Evolutionary conservation across 2,797 vertebrate species (phyloP), one percentile per base, ranked within the genome.

Genomic region (Falco rusticolus): DNA sequence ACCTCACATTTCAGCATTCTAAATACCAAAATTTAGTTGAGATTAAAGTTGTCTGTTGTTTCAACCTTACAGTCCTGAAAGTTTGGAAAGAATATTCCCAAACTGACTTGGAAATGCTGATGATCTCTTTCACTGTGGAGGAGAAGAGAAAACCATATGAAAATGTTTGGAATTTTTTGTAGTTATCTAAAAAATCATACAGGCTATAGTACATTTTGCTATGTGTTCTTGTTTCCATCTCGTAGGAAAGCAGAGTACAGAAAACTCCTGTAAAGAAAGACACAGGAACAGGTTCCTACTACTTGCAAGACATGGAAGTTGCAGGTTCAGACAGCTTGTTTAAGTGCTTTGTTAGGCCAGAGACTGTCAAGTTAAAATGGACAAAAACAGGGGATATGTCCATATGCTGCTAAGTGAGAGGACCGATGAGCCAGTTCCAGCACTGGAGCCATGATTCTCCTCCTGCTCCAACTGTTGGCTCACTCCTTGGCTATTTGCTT

Each of bases 381-480:
- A 79, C 34, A 56, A 84, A 90, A 92, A 4, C 66, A 94, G 72
- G 93, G 78, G 33, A 13, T 82, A 85, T 60, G 53, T 79, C 78
- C 41, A 20, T 92, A 89, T 96, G 91, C 78, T 87, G 60, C 71
- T 96, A 85, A 92, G 77, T 43, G 65, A 81, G 53, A 87, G 76
- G 53, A 81, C 29, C 0, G 0, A 78, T 31, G 78, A 85, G 64
- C 64, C 78, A 89, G 68, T 92, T 93, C 41, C 75, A 80, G 45
- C 4, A 2, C 33, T 65, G 61, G 71, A 96, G 61, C 76, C 82
- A 26, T 83, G 78, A 65, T 75, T 92, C 82, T 95, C n/a, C 63
- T 93, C 50, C 76, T 94, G 41, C 76, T 85, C 89, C 89, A 85
- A 89, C 84, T 89, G 60, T 94, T 97, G 96, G 75, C 89, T 96